Conservation (phyloP, 1,140 invertebrate genomes). For the Drosophila sp. region DNA sequence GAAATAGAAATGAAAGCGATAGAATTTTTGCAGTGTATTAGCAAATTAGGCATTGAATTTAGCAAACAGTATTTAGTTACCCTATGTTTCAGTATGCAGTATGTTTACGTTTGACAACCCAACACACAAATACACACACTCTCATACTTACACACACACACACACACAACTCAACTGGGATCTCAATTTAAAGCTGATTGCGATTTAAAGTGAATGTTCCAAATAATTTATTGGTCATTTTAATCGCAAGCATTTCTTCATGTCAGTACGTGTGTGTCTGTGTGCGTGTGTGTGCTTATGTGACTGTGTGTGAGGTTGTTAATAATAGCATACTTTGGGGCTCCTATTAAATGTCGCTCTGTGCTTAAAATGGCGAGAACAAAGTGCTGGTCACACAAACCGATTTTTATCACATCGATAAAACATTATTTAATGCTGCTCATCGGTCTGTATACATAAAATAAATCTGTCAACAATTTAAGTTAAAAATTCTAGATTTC, state of each 20-base stretch:
- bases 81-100: slow-evolving; percentile 21
- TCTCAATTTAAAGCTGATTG: slow-evolving; percentile 13
- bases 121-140: neutral
- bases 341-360: slow-evolving; percentile 35
- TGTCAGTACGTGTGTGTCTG: neutral
- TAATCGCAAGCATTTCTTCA: slow-evolving; percentile 27
- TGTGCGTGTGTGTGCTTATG: neutral
- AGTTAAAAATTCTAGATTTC: too few relatives aligned
- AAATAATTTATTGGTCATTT: slow-evolving; percentile 38
- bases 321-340: slow-evolving; percentile 54
- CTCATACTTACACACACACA: neutral
- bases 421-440: neutral
- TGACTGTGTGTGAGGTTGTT: neutral
- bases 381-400: neutral
- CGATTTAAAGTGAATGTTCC: slow-evolving; percentile 6
- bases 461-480: too few relatives aligned
- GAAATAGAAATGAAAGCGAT: slow-evolving; percentile 7
- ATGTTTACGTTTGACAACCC: slow-evolving; percentile 16
- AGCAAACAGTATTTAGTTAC: slow-evolving; percentile 68
- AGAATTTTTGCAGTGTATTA: slow-evolving; percentile 60
- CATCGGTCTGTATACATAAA: neutral
- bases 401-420: slow-evolving; percentile 3
- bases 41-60: slow-evolving; percentile 72
- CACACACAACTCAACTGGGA: slow-evolving; percentile 5
- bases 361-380: slow-evolving; percentile 10